Evolutionary conservation across 2,888 invertebrate species (phyloP), one percentile per base, ranked within the genome.

Genomic region (Campoplex nolae): DNA sequence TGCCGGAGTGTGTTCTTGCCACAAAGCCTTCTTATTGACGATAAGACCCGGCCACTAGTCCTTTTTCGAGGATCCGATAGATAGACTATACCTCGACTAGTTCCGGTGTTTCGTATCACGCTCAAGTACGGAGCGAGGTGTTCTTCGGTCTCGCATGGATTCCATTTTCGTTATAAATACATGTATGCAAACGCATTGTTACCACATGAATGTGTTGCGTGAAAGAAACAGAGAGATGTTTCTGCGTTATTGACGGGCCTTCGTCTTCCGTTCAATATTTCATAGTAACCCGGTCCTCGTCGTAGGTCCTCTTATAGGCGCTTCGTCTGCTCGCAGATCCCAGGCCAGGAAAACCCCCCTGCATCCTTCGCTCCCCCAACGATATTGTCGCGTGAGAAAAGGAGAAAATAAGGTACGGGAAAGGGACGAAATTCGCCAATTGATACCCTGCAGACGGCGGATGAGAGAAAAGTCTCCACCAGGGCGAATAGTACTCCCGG

Each of bases 401-500:
- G 56, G 35, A 13, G 65, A 76, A 51, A 48, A 75, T 38, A 62
- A 70, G 48, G 67, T 56, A 18, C 23, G 11, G 28, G 28, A 68
- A 56, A 80, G 51, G 81, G 77, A 82, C 62, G 73, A 84, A 87
- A 85, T 87, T 87, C 92, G 91, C 92, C 93, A 93, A 93, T 93
- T 93, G 93, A 93, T 93, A 92, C 92, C 91, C 89, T 90, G 88
- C 90, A 91, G 92, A 87, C 87, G 13, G 82, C 65, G 87, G 87
- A 87, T 83, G 87, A 84, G 87, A 91, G 91, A 58, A 23, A 23
- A 58, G 3, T 32, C 67, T 74, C 78, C 77, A 11, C 74, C 16
- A 58, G 88, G 88, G 90, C 91, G 91, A 92, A 93, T 93, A 90
- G 93, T 90, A 85, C 93, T 91, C 93, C 68, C 45, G 93, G 90